These are phyloP conservation scores for Clarias macrocephalus DNA, from an alignment of 2,113 vertebrate species.

Conservation along the genomic window DNA sequence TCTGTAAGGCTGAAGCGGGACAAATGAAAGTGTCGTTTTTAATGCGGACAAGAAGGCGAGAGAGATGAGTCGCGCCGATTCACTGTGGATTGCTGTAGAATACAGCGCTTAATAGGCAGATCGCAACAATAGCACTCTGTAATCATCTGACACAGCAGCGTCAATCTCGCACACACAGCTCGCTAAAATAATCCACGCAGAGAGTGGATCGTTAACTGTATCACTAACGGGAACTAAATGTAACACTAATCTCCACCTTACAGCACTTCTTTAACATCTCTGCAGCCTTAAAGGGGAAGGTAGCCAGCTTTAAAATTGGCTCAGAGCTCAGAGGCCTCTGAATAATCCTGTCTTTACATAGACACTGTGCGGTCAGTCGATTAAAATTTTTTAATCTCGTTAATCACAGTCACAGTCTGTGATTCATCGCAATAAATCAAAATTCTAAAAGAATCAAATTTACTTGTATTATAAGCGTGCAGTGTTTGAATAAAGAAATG, in stretches of 20 bases:
- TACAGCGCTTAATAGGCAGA: background rate
- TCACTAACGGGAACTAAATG: slow-evolving; percentile 13
- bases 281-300: too few species aligned
- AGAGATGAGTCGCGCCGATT: slow-evolving; percentile 19
- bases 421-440: too few species aligned
- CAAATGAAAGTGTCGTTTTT: slow-evolving; percentile 2
- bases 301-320: too few species aligned
- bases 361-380: too few species aligned
- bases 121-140: background rate
- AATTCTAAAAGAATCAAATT: too few species aligned
- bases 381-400: too few species aligned
- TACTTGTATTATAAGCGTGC: too few species aligned
- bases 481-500: too few species aligned
- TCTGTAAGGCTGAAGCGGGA: slow-evolving; percentile 11
- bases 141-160: background rate
- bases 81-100: background rate
- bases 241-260: background rate
- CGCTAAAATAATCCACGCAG: background rate
- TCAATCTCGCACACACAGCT: background rate
- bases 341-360: background rate
- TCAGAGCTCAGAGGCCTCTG: background rate
- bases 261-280: background rate
- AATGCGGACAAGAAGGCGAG: background rate
- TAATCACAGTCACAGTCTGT: too few species aligned
- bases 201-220: background rate